A percentile compares a stretch with the other conserved stretches of the same genome.
These are phyloP conservation scores for Sus cebifrons DNA, from an alignment of 2,797 vertebrate species.

Conservation along the genomic window DNA sequence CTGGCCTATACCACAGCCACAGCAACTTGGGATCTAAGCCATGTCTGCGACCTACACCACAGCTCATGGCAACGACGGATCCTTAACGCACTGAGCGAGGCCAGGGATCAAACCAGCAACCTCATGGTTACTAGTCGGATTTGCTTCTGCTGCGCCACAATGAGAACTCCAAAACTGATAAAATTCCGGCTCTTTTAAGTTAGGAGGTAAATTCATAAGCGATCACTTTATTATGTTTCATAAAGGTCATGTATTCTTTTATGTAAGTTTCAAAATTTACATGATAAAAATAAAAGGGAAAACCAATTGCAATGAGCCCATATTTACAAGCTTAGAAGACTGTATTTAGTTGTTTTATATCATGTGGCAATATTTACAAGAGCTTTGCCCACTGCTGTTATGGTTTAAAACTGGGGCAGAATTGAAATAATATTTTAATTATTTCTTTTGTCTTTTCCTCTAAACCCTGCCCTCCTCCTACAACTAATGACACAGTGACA, in stretches of 20 bases:
- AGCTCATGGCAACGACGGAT: no score
- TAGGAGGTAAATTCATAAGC: neutral
- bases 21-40: no score
- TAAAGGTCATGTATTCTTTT: neutral
- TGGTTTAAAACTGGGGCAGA: constrained; percentile 1
- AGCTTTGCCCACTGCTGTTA: neutral
- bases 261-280: neutral
- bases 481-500: neutral
- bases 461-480: neutral
- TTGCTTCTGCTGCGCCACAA: no score
- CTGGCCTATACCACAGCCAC: no score
- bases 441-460: neutral
- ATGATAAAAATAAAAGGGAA: neutral
- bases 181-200: neutral
- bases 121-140: no score
- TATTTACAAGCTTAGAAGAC: neutral
- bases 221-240: neutral
- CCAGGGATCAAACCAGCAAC: no score
- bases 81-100: no score
- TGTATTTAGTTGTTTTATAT: neutral
- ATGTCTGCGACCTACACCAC: no score
- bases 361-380: neutral
- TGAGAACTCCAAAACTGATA: neutral
- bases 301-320: neutral
- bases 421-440: constrained; percentile 25